Evolutionary conservation across 2,113 vertebrate genomes (phyloP).

Genomic region (Choloepus hoffmanni): DNA sequence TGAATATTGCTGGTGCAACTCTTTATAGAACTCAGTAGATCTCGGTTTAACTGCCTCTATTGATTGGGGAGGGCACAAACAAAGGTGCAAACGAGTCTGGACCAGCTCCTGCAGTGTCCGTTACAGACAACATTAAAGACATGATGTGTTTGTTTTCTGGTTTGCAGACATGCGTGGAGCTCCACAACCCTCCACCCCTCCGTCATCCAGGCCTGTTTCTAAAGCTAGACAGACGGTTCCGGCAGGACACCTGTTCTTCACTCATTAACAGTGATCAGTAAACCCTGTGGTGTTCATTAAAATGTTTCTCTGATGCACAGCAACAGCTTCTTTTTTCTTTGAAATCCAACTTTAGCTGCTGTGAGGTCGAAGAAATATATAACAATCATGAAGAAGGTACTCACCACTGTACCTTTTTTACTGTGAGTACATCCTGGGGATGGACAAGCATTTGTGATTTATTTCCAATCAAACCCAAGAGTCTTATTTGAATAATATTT

Average conservation of each 20-base stretch:
- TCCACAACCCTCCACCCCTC: conserved; percentile 75
- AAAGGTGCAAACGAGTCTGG: conserved; percentile 54
- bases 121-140: conserved; percentile 65
- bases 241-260: conserved; percentile 77
- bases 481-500: conserved; percentile 79
- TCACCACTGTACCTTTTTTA: conserved; percentile 68
- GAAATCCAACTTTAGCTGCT: conserved; percentile 72
- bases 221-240: conserved; percentile 83
- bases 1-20: conserved; percentile 61
- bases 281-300: conserved; percentile 87
- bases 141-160: conserved; percentile 76
- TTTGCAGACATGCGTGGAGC: conserved; percentile 49
- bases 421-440: conserved; percentile 65
- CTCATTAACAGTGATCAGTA: conserved; percentile 86
- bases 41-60: conserved; percentile 67
- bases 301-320: conserved; percentile 79
- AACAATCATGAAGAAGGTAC: conserved; percentile 76
- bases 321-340: conserved; percentile 76
- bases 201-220: conserved; percentile 79
- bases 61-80: conserved; percentile 65
- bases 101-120: conserved; percentile 63
- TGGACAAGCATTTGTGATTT: conserved; percentile 61
- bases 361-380: conserved; percentile 83
- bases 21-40: conserved; percentile 69
- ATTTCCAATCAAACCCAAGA: conserved; percentile 18